Percentiles rank a stretch among this genome's conserved stretches.
Evolutionary conservation across 2,888 invertebrate species (phyloP).

Genomic region (Anodontia alba): DNA sequence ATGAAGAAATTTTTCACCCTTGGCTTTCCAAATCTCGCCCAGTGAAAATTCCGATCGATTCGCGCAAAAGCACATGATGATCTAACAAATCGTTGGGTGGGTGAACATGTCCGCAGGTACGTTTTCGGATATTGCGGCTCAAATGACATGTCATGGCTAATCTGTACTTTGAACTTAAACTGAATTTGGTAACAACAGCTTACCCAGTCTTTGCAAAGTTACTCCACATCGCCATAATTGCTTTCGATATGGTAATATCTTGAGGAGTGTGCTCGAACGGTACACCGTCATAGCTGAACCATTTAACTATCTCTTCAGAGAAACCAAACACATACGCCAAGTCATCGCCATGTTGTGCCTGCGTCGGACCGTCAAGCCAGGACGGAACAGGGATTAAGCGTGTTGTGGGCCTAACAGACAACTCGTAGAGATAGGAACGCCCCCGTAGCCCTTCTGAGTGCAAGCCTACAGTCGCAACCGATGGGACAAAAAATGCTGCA

Average conservation of each 20-base stretch:
- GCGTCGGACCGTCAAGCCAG: background rate
- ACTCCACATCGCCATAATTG: background rate
- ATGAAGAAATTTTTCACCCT: no score
- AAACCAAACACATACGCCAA: background rate
- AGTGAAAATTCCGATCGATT: no score
- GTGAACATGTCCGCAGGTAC: no score
- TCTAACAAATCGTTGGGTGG: no score
- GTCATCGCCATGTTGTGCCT: background rate
- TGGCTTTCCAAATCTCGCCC: no score
- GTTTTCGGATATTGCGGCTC: no score
- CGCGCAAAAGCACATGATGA: no score
- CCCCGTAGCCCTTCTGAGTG: background rate
- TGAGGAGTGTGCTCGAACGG: background rate
- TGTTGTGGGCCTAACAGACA: background rate
- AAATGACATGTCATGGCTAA: no score
- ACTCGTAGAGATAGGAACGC: background rate
- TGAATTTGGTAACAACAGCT: no score
- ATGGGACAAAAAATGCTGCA: background rate
- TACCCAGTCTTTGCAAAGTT: conserved; percentile 10
- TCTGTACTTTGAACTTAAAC: no score
- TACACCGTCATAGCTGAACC: background rate
- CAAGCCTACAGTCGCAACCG: background rate
- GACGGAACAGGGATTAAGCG: background rate
- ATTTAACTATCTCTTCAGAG: background rate
- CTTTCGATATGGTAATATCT: background rate